These are phyloP conservation scores for Eupelmus urozonus DNA, from an alignment of 2,888 invertebrate species.

Conservation along the genomic window DNA sequence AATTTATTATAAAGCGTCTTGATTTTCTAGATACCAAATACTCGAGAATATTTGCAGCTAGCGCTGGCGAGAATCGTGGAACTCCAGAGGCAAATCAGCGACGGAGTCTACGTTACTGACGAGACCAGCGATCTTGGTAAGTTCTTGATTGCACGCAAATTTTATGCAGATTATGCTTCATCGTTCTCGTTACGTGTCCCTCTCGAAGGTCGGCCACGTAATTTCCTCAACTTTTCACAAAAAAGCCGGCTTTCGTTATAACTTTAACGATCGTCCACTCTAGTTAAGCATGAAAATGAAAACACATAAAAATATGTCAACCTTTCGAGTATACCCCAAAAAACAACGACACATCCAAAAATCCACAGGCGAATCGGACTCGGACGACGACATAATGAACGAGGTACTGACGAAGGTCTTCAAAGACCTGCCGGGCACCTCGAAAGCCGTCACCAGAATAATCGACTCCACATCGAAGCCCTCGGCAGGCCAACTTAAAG, in stretches of 20 bases:
- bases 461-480: slow-evolving; percentile 66
- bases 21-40: slow-evolving; percentile 66
- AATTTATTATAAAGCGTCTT: slow-evolving; percentile 3
- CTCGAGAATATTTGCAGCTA: slow-evolving; percentile 72
- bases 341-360: no score
- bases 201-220: no score
- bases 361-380: slow-evolving; percentile 66
- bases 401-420: slow-evolving; percentile 72
- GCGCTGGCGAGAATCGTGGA: slow-evolving; percentile 71
- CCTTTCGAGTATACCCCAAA: no score
- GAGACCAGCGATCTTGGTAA: slow-evolving; percentile 49
- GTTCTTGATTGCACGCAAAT: background rate
- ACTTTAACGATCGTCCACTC: no score
- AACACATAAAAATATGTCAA: no score
- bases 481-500: slow-evolving; percentile 63
- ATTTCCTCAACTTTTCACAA: no score
- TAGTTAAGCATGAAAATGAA: no score
- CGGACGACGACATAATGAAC: slow-evolving; percentile 68
- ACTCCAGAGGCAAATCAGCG: slow-evolving; percentile 71
- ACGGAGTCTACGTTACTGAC: slow-evolving; percentile 58
- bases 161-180: no score
- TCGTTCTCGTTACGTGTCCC: no score
- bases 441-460: slow-evolving; percentile 63
- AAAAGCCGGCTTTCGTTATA: no score
- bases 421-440: slow-evolving; percentile 71